phyloP scores from a whole-genome alignment of 2,797 vertebrate genomes.

The Steatocranus sp. region DNA sequence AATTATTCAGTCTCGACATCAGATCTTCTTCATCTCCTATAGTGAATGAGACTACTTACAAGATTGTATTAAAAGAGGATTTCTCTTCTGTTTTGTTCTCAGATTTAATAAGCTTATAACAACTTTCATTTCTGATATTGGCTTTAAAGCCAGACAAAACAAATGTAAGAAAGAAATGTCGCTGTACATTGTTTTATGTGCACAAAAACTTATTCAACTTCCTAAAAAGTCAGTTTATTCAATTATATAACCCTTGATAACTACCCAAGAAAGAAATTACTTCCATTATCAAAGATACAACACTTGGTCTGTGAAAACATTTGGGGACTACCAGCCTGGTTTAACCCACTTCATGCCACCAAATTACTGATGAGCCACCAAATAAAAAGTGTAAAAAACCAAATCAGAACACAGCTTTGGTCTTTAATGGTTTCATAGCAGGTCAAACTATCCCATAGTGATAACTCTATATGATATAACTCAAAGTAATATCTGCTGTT shows the following conservation, averaged over 20 bases:
- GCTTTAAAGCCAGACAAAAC: neutral
- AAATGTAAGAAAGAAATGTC: neutral
- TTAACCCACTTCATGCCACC: neutral
- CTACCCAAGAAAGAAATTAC: neutral
- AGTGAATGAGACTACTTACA: neutral
- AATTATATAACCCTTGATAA: neutral
- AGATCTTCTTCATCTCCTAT: neutral
- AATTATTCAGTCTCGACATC: neutral
- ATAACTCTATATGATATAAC: neutral
- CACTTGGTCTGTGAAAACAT: neutral
- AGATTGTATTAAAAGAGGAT: neutral
- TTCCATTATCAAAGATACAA: neutral
- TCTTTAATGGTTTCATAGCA: neutral
- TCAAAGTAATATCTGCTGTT: neutral
- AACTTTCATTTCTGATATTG: neutral
- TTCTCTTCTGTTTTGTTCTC: neutral
- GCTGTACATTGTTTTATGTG: neutral
- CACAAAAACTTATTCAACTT: neutral
- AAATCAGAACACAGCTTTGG: neutral
- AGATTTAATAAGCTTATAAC: neutral
- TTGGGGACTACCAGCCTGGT: neutral
- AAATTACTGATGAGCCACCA: neutral
- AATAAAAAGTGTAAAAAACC: neutral
- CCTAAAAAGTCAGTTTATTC: neutral
- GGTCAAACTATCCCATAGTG: neutral